Evolutionary conservation across 92 coral and sea anemone species (phyloP).

Genomic region (Bergia puertoricense): DNA sequence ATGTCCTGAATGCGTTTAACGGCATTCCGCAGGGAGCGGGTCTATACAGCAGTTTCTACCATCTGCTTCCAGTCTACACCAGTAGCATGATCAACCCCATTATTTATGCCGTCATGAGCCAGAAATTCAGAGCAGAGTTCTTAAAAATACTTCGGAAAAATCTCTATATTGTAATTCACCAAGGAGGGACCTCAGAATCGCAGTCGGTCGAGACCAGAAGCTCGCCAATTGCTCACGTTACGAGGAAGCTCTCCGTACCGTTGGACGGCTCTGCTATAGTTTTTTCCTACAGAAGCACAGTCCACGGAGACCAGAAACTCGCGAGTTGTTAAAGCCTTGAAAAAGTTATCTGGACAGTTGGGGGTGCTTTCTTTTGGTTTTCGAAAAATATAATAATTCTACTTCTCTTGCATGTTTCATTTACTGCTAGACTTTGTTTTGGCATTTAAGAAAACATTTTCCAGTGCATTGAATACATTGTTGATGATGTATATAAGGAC

Average conservation of each 20-base stretch:
- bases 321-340: too few species aligned
- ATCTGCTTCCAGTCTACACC: conserved; percentile 12
- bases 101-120: conserved; percentile 26
- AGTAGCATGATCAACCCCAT: conserved; percentile 30
- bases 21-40: background rate
- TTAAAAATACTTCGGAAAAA: conserved; percentile 10
- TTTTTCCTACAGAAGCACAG: too few species aligned
- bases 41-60: conserved; percentile 13
- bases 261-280: background rate
- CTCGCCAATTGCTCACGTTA: background rate
- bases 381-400: too few species aligned
- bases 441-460: too few species aligned
- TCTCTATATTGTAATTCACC: background rate
- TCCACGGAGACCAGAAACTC: too few species aligned
- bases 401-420: too few species aligned
- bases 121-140: conserved; percentile 20
- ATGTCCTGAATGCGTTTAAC: conserved; percentile 12
- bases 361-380: too few species aligned
- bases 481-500: too few species aligned
- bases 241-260: background rate
- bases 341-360: too few species aligned
- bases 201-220: background rate
- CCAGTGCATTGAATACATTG: too few species aligned
- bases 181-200: background rate
- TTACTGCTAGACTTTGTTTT: too few species aligned